Evolutionary conservation across 2,113 vertebrate species (phyloP), one percentile per base, ranked within the genome.

Genomic region (Albula glossodonta): DNA sequence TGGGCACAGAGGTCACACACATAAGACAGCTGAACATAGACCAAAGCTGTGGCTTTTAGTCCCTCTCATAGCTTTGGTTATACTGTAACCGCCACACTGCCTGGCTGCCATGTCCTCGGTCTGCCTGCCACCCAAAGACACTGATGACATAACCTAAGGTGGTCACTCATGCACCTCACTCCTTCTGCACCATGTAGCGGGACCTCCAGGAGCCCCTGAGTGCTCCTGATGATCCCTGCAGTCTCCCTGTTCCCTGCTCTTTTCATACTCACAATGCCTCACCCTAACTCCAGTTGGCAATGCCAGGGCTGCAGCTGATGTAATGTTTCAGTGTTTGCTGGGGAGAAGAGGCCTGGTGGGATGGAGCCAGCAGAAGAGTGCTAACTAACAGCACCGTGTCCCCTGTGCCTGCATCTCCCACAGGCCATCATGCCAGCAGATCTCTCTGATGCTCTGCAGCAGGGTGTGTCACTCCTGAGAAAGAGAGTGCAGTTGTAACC

Each of bases 251-350:
- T 74, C 66, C 51, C 66, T 52, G 60, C 48, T 80, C 77, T 80
- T 60, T 80, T 63, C 77, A 80, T 50, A 11, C 22, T 80, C 31
- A 80, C 78, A 85, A 85, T 50, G 78, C 78, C 51, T 85, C 84
- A 80, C 84, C 84, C 79, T 51, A 85, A 80, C 51, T 85, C 84
- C 78, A 85, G 74, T 85, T 85, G 84, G 84, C 84, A 80, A 53
- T 2, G 56, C 53, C 78, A 1, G 51, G 78, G 53, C 78, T 80
- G n/a, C 41, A 41, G 78, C 84, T 85, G 84, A 85, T 80, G 84
- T 85, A 85, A 79, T 80, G 52, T n/a, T 17, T 81, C 80, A 10
- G 70, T 12, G 74, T 79, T 79, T 17, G 31, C 53, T n/a, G 53
- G 52, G 13, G 84, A 80, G 83, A 57, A 51, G 83, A 84, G 15